Evolutionary conservation across 2,888 invertebrate species (phyloP).

Genomic region (Petrolisthes manimaculis): DNA sequence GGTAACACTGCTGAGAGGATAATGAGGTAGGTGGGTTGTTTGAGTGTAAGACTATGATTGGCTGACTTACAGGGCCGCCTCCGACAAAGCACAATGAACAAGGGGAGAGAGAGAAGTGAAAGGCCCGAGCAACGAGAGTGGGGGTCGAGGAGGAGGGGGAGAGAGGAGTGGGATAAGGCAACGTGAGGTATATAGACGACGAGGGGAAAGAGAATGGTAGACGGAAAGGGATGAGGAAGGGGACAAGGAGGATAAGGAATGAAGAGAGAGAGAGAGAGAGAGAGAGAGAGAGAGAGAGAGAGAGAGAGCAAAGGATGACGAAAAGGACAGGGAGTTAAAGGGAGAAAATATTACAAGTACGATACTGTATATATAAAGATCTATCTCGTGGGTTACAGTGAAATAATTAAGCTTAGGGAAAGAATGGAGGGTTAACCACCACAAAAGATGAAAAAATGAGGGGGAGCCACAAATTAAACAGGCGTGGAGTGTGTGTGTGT

Average conservation of each 20-base stretch:
- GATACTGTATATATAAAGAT: neutral
- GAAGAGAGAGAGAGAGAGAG: neutral
- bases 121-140: neutral
- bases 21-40: conserved; percentile 34
- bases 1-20: conserved; percentile 14
- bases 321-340: neutral
- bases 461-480: neutral
- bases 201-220: conserved; percentile 3
- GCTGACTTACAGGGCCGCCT: conserved; percentile 13
- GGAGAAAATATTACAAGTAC: neutral
- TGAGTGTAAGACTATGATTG: conserved; percentile 29
- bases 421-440: neutral
- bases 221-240: neutral
- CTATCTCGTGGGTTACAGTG: neutral
- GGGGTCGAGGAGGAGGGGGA: neutral
- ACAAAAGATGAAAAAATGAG: neutral
- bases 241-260: neutral
- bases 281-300: neutral
- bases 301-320: neutral
- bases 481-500: neutral
- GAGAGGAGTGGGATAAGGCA: neutral
- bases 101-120: conserved; percentile 1
- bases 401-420: neutral
- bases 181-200: neutral
- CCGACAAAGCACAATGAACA: conserved; percentile 24